Conservation (phyloP, 2,888 invertebrate species). For the Drosophila maculinotata region DNA sequence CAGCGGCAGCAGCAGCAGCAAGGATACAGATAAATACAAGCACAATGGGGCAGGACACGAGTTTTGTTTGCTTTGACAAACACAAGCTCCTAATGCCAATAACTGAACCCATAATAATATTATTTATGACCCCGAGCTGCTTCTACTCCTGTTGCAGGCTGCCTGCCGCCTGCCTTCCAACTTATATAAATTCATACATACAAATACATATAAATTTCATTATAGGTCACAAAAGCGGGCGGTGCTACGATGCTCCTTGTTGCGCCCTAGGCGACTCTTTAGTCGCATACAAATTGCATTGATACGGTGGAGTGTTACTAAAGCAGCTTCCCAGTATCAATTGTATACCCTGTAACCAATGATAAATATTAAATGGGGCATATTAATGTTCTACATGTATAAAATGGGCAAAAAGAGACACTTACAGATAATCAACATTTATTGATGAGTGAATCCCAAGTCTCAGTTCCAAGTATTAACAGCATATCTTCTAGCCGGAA, state of each 20-base stretch:
- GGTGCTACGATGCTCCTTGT: conserved; percentile 15
- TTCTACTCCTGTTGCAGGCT: conserved; percentile 11
- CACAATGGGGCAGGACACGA: conserved; percentile 19
- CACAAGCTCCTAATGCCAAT: conserved; percentile 62
- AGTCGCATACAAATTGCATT: conserved; percentile 56
- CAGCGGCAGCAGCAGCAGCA: conserved; percentile 16
- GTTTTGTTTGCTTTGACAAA: conserved; percentile 71
- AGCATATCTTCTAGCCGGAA: neutral
- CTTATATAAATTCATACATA: conserved; percentile 46
- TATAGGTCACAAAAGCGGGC: conserved; percentile 30
- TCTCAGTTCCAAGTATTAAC: no score
- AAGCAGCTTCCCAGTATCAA: conserved; percentile 23
- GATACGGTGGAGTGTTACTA: conserved; percentile 25
- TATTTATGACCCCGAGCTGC: conserved; percentile 60
- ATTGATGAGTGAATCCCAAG: no score
- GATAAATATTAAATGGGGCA: no score
- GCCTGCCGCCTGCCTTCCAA: neutral
- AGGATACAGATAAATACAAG: conserved; percentile 34
- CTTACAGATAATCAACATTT: no score
- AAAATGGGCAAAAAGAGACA: no score
- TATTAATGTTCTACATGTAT: no score
- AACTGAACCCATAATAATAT: conserved; percentile 73
- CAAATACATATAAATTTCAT: conserved; percentile 38
- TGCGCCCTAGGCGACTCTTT: conserved; percentile 34
- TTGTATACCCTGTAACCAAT: neutral